Conservation (phyloP, 2,113 vertebrate genomes). For the Arothron firmamentum region DNA sequence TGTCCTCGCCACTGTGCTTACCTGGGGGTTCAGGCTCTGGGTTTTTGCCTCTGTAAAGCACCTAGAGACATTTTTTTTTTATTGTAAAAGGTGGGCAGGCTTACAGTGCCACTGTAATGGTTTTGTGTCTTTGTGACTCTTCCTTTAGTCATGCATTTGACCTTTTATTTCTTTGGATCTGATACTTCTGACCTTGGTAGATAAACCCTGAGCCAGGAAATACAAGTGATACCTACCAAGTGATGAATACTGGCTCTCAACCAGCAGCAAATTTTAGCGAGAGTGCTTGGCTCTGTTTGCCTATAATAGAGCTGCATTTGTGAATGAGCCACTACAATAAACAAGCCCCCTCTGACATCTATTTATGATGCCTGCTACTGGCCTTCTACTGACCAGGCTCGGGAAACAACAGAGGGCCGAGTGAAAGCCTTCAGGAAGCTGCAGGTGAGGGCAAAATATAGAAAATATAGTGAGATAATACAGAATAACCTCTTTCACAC, state of each 20-base stretch:
- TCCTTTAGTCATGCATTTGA: conserved; percentile 40
- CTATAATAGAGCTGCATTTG: conserved; percentile 31
- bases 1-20: too few relatives aligned
- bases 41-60: too few relatives aligned
- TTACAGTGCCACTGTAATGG: background rate
- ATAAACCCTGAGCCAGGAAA: conserved; percentile 51
- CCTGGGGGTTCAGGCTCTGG: too few relatives aligned
- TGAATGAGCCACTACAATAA: conserved; percentile 8
- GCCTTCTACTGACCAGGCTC: background rate
- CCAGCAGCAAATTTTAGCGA: conserved; percentile 16
- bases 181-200: conserved; percentile 45
- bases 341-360: conserved; percentile 7
- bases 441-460: background rate
- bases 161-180: conserved; percentile 43
- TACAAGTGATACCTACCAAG: conserved; percentile 51
- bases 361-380: background rate
- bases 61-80: too few relatives aligned
- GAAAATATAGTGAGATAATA: too few relatives aligned
- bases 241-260: conserved; percentile 38
- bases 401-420: background rate
- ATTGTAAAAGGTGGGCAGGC: too few relatives aligned
- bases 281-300: conserved; percentile 30
- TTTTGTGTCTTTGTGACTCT: conserved; percentile 17
- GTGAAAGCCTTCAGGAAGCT: background rate
- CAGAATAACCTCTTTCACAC: too few relatives aligned